phyloP scores from a whole-genome alignment of 2,797 vertebrate genomes.

The Cuniculus paca region DNA sequence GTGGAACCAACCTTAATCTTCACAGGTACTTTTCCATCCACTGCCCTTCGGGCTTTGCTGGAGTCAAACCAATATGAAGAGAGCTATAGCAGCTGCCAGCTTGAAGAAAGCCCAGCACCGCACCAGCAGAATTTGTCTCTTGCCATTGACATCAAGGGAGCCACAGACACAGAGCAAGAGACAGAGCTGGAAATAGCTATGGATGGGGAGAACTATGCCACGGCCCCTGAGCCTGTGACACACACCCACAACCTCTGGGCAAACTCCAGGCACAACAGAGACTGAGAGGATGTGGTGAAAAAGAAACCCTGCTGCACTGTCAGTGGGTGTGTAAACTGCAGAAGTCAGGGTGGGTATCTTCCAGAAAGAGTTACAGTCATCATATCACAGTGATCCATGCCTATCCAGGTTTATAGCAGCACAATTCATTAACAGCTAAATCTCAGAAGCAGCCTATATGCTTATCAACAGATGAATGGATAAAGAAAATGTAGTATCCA shows the following conservation, averaged over 20 bases:
- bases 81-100: neutral
- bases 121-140: neutral
- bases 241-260: neutral
- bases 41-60: neutral
- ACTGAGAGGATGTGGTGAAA: neutral
- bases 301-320: too few relatives aligned
- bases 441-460: neutral
- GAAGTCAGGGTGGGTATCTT: neutral
- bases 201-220: neutral
- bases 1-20: constrained; percentile 62
- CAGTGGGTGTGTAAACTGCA: neutral
- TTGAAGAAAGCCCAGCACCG: constrained; percentile 26
- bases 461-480: neutral
- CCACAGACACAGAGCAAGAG: neutral
- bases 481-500: neutral
- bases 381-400: neutral
- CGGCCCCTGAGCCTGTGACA: neutral
- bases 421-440: neutral
- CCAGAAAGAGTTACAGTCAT: neutral
- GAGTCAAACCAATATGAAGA: neutral
- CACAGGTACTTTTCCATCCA: constrained; percentile 76
- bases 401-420: neutral
- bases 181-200: neutral
- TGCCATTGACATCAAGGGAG: neutral
- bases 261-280: neutral